These are phyloP conservation scores for Laothoe populi DNA, from an alignment of 2,888 invertebrate genomes.

Conservation along the genomic window DNA sequence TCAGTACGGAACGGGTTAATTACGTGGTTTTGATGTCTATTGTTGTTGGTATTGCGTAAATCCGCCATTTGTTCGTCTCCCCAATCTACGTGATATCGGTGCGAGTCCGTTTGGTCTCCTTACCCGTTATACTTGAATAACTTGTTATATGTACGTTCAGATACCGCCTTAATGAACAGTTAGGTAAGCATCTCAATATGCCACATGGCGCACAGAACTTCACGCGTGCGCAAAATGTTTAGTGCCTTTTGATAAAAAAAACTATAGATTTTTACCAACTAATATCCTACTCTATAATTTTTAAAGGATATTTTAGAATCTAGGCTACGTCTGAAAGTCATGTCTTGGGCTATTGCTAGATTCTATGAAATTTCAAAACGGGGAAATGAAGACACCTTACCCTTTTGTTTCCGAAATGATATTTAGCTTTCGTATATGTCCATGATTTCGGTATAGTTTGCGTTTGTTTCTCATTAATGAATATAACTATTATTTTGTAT, in stretches of 20 bases:
- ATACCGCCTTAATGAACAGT: constrained; percentile 10
- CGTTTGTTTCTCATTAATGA: too few relatives aligned
- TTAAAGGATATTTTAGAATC: background rate
- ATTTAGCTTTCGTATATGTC: too few relatives aligned
- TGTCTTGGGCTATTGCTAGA: too few relatives aligned
- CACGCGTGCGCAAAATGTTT: background rate
- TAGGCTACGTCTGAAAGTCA: too few relatives aligned
- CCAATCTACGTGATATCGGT: constrained; percentile 28
- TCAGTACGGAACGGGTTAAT: constrained; percentile 42
- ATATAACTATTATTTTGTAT: too few relatives aligned
- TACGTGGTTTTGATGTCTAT: constrained; percentile 46
- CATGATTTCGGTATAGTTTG: too few relatives aligned
- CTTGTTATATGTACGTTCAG: constrained; percentile 31
- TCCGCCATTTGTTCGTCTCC: constrained; percentile 52
- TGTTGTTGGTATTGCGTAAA: constrained; percentile 52
- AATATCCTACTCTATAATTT: too few relatives aligned
- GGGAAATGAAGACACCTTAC: too few relatives aligned
- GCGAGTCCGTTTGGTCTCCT: constrained; percentile 43
- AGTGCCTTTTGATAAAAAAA: too few relatives aligned
- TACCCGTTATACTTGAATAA: constrained; percentile 39
- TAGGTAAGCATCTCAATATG: constrained; percentile 3
- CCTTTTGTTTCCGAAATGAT: too few relatives aligned
- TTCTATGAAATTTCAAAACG: too few relatives aligned
- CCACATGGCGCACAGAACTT: background rate
- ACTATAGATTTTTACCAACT: too few relatives aligned